These are phyloP conservation scores for Corapipo altera DNA, from an alignment of 2,113 vertebrate genomes.

Conservation along the genomic window DNA sequence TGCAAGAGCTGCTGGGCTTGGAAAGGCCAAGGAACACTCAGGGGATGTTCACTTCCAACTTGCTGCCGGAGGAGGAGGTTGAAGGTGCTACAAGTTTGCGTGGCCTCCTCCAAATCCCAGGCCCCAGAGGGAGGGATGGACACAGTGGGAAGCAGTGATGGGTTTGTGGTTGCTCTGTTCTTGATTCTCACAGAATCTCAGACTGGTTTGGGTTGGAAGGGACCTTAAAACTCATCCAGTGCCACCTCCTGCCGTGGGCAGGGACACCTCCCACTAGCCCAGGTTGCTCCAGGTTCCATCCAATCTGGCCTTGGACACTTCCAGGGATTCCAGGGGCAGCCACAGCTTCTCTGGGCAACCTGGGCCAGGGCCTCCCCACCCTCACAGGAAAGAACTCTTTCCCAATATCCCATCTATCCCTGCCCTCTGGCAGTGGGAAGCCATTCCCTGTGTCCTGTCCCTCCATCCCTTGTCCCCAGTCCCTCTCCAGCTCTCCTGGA, in stretches of 20 bases:
- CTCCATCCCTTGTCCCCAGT: neutral
- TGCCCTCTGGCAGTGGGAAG: neutral
- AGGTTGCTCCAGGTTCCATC: neutral
- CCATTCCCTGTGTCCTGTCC: neutral
- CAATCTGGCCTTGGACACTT: neutral
- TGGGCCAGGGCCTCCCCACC: too few relatives aligned
- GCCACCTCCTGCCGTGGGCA: neutral
- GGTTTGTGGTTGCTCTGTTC: neutral
- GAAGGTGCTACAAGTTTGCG: neutral
- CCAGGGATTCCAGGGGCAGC: too few relatives aligned
- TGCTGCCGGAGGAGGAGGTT: neutral
- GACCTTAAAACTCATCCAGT: neutral
- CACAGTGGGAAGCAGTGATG: neutral
- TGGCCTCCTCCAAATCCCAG: neutral
- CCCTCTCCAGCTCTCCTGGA: neutral
- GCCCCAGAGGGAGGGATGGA: neutral
- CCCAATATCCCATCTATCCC: neutral
- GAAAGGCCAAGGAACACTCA: fast-evolving
- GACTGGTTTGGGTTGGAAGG: neutral
- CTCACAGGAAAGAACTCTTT: neutral
- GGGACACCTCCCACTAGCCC: neutral
- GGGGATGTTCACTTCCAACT: neutral
- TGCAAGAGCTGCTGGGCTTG: fast-evolving
- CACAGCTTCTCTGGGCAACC: too few relatives aligned
- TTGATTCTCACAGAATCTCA: neutral